Base-by-base conservation (phyloP, 23 tunicate species). In the Botrylloides violaceus region DNA sequence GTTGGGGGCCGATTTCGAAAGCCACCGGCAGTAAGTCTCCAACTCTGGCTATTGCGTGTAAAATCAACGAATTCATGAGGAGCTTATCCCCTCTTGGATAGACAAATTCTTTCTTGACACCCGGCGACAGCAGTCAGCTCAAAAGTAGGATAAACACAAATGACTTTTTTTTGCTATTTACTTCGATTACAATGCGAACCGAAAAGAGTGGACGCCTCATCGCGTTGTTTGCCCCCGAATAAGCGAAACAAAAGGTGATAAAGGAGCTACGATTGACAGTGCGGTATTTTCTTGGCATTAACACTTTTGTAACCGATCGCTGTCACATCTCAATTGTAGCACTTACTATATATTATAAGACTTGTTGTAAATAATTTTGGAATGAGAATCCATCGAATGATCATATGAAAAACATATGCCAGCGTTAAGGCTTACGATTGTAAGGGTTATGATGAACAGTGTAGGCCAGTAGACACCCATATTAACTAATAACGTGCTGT, bases 61-160 rank as follows among this genome's bases (percentile, higher is more conserved):
- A 68, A 68, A 35, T 20, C 20, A 12, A 6, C 35, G 35, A 6
- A 31, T n/a, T 68, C 58, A 27, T 23, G 31, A 56, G 74, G 58
- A 37, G 56, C 58, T 68, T 68, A 68, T 68, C 74, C 58, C 47
- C 31, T 43, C 58, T 36, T 43, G 58, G 56, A 26, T 43, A 43
- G 74, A 43, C 58, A 43, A 68, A 68, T 32, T 68, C 29, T 36
- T 19, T 36, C 25, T 24, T 1, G 74, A 68, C 74, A 68, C 74
- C 74, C 74, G 74, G 58, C 74, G 74, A 63, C 70, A 21, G 7
- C 35, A 33, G 70, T 63, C 70, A 27, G 70, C 70, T 25, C 70
- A 63, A 63, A 27, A 28, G 70, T 9, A 33, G 70, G 36, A 63
- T 63, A 28, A 63, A 63, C 35, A 63, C 26, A 23, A 63, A 21